phyloP scores from a whole-genome alignment of 2,888 invertebrate species.

The Siphlonurus alternatus region DNA sequence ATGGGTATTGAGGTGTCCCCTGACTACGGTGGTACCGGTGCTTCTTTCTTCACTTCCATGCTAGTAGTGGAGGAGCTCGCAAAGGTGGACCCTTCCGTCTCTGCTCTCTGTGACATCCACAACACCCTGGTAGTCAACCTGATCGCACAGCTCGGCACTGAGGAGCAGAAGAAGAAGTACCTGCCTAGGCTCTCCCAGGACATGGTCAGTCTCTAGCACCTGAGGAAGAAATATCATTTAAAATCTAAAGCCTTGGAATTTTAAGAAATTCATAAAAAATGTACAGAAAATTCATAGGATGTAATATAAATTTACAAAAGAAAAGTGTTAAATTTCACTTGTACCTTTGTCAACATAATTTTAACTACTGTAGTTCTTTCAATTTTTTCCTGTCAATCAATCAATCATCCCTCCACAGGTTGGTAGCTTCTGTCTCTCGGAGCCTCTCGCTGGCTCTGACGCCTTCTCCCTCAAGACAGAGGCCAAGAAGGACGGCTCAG shows the following conservation, averaged over 20 bases:
- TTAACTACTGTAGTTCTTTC: no score
- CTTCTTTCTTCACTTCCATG: constrained; percentile 78
- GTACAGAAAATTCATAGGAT: not conserved
- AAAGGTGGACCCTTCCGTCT: constrained; percentile 80
- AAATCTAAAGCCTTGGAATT: not conserved
- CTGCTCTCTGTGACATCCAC: constrained; percentile 82
- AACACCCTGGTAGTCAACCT: constrained; percentile 84
- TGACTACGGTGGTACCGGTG: constrained; percentile 78
- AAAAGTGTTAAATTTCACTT: no score
- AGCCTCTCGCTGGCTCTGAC: constrained; percentile 82
- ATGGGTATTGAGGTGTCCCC: constrained; percentile 83
- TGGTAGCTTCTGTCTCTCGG: constrained; percentile 86
- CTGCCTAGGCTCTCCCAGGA: constrained; percentile 67
- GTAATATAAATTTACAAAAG: no score
- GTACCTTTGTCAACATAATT: no score
- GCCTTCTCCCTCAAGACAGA: constrained; percentile 88
- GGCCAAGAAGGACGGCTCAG: constrained; percentile 75
- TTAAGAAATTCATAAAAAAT: not conserved
- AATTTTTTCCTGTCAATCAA: no score
- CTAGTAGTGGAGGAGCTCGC: constrained; percentile 85
- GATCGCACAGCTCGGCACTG: constrained; percentile 62
- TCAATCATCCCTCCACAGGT: no score
- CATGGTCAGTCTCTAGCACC: constrained; percentile 52
- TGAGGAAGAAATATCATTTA: no score
- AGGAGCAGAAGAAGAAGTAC: constrained; percentile 83